Base-by-base conservation (phyloP, 2,797 vertebrate species). In the Pipistrellus pipistrellus region DNA sequence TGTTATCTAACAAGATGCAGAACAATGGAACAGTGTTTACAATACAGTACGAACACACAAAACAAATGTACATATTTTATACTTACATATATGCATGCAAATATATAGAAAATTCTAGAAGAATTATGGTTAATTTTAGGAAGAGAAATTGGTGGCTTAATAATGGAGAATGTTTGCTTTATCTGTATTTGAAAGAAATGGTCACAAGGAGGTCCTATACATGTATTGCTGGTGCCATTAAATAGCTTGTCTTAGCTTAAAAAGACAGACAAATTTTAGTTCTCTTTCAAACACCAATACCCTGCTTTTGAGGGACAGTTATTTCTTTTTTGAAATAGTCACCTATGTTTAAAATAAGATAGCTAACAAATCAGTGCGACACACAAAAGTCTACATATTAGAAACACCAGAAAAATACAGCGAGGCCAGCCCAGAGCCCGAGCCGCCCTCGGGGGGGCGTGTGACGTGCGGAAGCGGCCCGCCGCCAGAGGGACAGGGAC, bases 221-320 rank as follows among this genome's bases (percentile, higher is more conserved):
- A 72, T 27, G 15, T 51, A 59, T 80, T 88, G 85, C 57, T 64
- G 73, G 25, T 92, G 10, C 69, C n/a, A 81, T 81, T 88, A 75
- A 44, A 44, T 71, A 69, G 41, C 68, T 86, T 81, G 27, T 62
- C 17, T 55, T 90, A 8, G 25, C 38, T 38, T 88, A 30, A 59
- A 55, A 55, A 57, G n/a, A 51, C n/a, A 75, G 38, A 0, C 3
- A 81, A 91, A 57, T 12, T 82, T 95, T 38, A 86, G 21, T 78
- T 32, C 2, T 69, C 85, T 85, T 62, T 25, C 76, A 88, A 83
- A 94, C 30, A 85, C 46, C n/a, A 71, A 92, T 81, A 95, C 51
- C 6, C 14, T 55, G 2, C 64, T 96, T 86, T 62, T 71, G 14
- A 91, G 8, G 3, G 44, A 81, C 4, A 78, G 53, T 69, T 73